Evolutionary conservation across 2,888 invertebrate species (phyloP).

Genomic region (Apoda limacodes): DNA sequence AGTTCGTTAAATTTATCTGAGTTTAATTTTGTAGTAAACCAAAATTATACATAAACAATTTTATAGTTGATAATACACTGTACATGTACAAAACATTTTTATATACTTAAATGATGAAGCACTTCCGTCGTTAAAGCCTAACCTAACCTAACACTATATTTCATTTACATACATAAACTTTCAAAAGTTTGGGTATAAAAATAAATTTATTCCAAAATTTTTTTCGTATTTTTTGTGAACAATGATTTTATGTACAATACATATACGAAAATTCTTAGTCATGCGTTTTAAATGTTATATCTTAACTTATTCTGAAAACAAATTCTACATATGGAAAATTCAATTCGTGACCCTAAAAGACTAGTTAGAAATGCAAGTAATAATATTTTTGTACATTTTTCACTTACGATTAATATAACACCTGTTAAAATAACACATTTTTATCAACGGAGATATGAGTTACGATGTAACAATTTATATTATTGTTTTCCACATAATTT

Average conservation of each 20-base stretch:
- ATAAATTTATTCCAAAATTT: slow-evolving; percentile 54
- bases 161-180: slow-evolving; percentile 35
- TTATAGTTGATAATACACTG: too few species aligned
- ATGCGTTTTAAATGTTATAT: slow-evolving; percentile 30
- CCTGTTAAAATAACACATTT: slow-evolving; percentile 57
- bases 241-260: slow-evolving; percentile 39
- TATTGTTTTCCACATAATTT: slow-evolving; percentile 25
- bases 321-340: slow-evolving; percentile 30
- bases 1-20: too few species aligned
- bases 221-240: slow-evolving; percentile 31
- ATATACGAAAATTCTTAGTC: slow-evolving; percentile 28
- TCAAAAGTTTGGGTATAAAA: slow-evolving; percentile 63
- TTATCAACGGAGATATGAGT: slow-evolving; percentile 61
- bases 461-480: slow-evolving; percentile 56
- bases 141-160: slow-evolving; percentile 31
- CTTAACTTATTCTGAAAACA: slow-evolving; percentile 31
- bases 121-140: slow-evolving; percentile 27
- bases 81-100: too few species aligned
- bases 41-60: too few species aligned
- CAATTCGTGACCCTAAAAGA: slow-evolving; percentile 59
- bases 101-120: too few species aligned
- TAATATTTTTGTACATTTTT: slow-evolving; percentile 62
- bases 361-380: slow-evolving; percentile 66
- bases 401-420: slow-evolving; percentile 65
- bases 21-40: too few species aligned